A percentile compares a stretch with the other conserved stretches of the same genome.
Evolutionary conservation across 2,797 vertebrate species (phyloP).

Genomic region (Pterois miles): DNA sequence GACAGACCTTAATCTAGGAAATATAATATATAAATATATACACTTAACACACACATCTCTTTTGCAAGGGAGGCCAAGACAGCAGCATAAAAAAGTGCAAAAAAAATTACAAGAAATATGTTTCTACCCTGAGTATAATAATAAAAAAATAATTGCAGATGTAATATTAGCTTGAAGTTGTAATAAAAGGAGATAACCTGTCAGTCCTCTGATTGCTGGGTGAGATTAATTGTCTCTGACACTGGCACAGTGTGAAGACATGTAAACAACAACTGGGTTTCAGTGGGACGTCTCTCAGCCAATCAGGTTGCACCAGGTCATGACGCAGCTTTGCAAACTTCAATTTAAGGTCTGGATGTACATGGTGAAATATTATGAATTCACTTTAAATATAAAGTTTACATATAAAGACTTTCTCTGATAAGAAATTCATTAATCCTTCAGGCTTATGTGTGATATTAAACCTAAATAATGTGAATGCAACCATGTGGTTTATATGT

Average conservation of each 20-base stretch:
- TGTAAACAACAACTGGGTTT: constrained; percentile 8
- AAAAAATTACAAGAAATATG: background rate
- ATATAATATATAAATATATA: background rate
- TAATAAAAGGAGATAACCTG: background rate
- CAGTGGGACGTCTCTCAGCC: background rate
- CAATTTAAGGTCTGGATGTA: background rate
- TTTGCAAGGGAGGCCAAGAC: background rate
- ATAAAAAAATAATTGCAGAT: background rate
- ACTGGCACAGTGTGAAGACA: background rate
- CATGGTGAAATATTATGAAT: too few relatives aligned
- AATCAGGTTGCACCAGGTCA: constrained; percentile 9
- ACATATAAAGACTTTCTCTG: background rate
- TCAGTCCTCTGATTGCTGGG: background rate
- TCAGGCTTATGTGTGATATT: background rate
- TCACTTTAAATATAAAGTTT: background rate
- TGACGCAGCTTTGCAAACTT: background rate
- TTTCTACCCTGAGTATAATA: background rate
- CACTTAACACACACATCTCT: background rate
- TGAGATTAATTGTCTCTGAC: background rate
- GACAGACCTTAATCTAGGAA: background rate
- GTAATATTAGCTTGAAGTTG: background rate
- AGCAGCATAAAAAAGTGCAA: background rate
- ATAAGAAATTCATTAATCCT: background rate
- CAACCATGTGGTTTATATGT: too few relatives aligned
- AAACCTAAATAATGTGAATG: background rate